Evolutionary conservation across 2,113 vertebrate genomes (phyloP), one percentile per base, ranked within the genome.

Genomic region (Bubo blakistoni): DNA sequence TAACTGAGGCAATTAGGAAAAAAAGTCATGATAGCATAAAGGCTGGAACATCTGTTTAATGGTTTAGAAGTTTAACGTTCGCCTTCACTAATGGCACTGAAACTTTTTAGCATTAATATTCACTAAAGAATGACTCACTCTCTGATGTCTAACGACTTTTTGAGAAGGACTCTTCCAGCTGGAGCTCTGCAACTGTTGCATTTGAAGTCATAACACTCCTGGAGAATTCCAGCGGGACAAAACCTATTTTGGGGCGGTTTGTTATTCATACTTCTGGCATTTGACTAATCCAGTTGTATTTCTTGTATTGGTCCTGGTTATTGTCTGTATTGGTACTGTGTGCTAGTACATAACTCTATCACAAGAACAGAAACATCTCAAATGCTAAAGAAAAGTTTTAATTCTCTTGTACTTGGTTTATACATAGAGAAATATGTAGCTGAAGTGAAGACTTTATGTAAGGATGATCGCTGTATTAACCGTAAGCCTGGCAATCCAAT

Each of bases 81-180:
- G 36, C 91, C 94, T 98, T 98, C 88, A 85, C 74, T 95, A 90
- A 86, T 96, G 90, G 94, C 88, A 86, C 95, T 97, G 94, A 95
- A 97, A 98, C 92, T 98, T 98, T 96, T 94, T 94, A 57, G 92
- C 69, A 57, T 96, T 96, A 91, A 94, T 97, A 93, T 94, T 97
- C 93, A 95, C 96, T 95, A 94, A 91, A 86, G 93, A 92, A 82
- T 98, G 98, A 98, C 94, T 98, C 97, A 97, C 72, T 72, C 72
- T 97, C 94, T 82, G 89, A 72, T 94, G 76, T 95, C 91, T 98
- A 95, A 96, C 72, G 76, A 91, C 92, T 96, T 96, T 93, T 96
- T 97, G 94, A 96, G 95, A 97, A 91, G 84, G 90, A 95, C 59
- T 87, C 87, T 93, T 97, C 96, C 96, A 97, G 92, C 72, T 97